A percentile compares a stretch with the other conserved stretches of the same genome.
Evolutionary conservation across 2,797 vertebrate genomes (phyloP).

Genomic region (Bradypodion ventrale): DNA sequence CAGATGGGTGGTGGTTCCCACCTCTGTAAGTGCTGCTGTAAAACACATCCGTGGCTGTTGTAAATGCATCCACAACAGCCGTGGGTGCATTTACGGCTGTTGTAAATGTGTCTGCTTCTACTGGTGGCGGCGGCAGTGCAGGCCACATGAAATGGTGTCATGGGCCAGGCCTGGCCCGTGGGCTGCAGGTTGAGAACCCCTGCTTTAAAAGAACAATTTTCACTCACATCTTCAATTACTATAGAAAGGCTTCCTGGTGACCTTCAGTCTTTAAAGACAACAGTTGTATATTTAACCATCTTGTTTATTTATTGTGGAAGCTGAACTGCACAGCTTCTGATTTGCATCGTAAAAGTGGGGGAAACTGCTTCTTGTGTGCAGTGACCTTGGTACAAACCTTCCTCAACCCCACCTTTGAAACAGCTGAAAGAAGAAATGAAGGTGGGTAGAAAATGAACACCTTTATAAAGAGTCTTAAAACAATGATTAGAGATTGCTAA

Average conservation of each 20-base stretch:
- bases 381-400: constrained; percentile 57
- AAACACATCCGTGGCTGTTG: too few species aligned
- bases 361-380: constrained; percentile 50
- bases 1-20: too few species aligned
- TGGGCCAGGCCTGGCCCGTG: too few species aligned
- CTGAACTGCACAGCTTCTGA: constrained; percentile 63
- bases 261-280: constrained; percentile 57
- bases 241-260: constrained; percentile 35
- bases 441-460: background rate
- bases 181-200: too few species aligned
- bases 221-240: constrained; percentile 33
- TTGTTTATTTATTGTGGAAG: constrained; percentile 67
- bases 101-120: too few species aligned
- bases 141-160: too few species aligned
- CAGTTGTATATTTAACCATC: constrained; percentile 62
- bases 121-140: too few species aligned
- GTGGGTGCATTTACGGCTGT: too few species aligned
- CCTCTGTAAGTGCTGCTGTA: too few species aligned
- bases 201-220: constrained; percentile 20
- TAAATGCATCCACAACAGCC: too few species aligned
- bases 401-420: background rate
- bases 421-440: background rate
- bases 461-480: constrained; percentile 11
- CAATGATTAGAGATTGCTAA: constrained; percentile 18
- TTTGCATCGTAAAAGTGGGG: constrained; percentile 59